A percentile compares a stretch with the other conserved stretches of the same genome.
These are phyloP conservation scores for Cheilinus undulatus DNA, from an alignment of 2,113 vertebrate species.

Conservation along the genomic window DNA sequence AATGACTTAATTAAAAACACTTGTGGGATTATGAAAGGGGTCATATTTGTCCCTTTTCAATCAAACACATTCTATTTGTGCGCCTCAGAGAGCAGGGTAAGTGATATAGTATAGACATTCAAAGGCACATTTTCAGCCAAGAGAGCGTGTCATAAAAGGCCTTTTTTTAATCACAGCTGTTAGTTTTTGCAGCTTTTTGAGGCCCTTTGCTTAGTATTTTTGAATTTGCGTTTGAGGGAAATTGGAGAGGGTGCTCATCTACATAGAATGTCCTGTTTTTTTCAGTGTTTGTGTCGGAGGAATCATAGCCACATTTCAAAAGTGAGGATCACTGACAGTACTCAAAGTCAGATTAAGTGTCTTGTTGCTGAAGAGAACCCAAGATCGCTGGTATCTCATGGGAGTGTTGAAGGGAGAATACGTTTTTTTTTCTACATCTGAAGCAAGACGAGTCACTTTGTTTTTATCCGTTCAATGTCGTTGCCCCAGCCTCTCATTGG, in stretches of 20 bases:
- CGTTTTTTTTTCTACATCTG: constrained; percentile 69
- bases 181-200: constrained; percentile 12
- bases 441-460: constrained; percentile 78
- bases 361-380: constrained; percentile 60
- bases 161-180: constrained; percentile 35
- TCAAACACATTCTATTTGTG: constrained; percentile 53
- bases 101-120: constrained; percentile 37
- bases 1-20: constrained; percentile 82
- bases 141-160: not conserved
- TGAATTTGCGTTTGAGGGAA: not conserved
- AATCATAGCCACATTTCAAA: constrained; percentile 33
- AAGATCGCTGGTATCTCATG: constrained; percentile 57
- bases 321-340: constrained; percentile 54
- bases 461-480: constrained; percentile 81
- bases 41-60: constrained; percentile 78
- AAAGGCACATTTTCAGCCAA: constrained; percentile 27
- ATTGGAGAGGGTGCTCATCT: not conserved
- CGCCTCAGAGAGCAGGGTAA: constrained; percentile 38
- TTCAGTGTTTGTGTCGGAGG: constrained; percentile 15
- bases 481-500: constrained; percentile 75
- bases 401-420: constrained; percentile 66
- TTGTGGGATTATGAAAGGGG: constrained; percentile 68
- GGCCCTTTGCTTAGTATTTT: not conserved
- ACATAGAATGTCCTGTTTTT: not conserved
- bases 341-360: constrained; percentile 76